Percentiles rank a stretch among this genome's conserved stretches.
Conservation (phyloP, 2,888 invertebrate species). For the Caenorhabditis wallacei region DNA sequence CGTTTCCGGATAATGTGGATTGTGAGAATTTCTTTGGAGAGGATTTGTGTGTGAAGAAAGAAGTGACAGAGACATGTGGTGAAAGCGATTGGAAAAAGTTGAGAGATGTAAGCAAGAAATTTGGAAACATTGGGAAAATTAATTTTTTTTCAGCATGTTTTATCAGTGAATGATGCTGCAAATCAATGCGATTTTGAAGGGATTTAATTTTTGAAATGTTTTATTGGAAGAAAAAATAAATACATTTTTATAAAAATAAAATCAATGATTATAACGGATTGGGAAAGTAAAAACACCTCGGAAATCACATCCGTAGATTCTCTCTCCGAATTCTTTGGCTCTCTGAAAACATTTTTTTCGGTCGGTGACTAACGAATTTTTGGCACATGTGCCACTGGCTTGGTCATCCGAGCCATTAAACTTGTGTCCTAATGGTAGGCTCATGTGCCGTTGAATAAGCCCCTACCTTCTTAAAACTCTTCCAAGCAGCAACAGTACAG, state of each 20-base stretch:
- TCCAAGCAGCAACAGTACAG: slow-evolving; percentile 46
- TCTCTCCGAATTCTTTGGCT: slow-evolving; percentile 47
- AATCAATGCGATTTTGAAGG: slow-evolving; percentile 3
- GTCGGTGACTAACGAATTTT: no score
- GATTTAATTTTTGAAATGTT: background rate
- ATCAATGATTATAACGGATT: slow-evolving; percentile 23
- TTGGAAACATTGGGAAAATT: background rate
- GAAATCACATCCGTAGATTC: slow-evolving; percentile 51
- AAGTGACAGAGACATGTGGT: background rate
- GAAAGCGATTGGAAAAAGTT: background rate
- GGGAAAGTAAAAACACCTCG: slow-evolving; percentile 26
- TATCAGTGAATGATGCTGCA: background rate
- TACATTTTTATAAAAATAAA: background rate
- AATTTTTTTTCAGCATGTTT: background rate
- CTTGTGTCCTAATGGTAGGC: no score
- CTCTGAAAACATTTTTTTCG: slow-evolving; percentile 13
- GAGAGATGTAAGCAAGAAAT: background rate
- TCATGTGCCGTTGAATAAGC: no score
- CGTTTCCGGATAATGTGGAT: background rate
- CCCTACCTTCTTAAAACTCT: slow-evolving; percentile 37
- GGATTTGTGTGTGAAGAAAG: background rate
- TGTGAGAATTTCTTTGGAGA: background rate
- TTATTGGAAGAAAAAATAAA: slow-evolving; percentile 1
- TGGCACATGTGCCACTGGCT: no score
- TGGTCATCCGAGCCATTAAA: no score